phyloP scores from a whole-genome alignment of 2,113 vertebrate species.

The Notiomystis cincta region DNA sequence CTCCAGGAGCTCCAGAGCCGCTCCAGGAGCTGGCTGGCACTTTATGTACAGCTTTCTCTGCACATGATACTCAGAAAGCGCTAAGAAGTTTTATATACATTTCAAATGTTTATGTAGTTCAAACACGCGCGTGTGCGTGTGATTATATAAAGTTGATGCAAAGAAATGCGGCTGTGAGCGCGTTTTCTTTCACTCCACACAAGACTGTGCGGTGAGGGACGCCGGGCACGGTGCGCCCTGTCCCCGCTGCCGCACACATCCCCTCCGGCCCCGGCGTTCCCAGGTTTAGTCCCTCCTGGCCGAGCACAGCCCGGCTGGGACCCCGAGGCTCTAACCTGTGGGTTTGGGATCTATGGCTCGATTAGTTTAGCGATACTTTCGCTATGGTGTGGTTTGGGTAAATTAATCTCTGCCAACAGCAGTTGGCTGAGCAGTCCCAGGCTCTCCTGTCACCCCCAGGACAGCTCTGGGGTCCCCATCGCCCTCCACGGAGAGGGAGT shows the following conservation, averaged over 20 bases:
- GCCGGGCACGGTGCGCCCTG: neutral
- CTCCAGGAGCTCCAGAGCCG: neutral
- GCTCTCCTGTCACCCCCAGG: too few species aligned
- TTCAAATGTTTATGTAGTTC: neutral
- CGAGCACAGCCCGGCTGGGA: neutral
- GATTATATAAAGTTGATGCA: fast-evolving
- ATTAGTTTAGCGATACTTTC: neutral
- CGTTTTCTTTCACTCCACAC: fast-evolving
- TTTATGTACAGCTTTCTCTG: neutral
- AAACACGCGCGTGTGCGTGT: too few species aligned
- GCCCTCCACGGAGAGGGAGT: neutral
- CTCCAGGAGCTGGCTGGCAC: neutral
- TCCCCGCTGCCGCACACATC: neutral
- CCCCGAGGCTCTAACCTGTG: neutral
- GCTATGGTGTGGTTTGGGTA: fast-evolving
- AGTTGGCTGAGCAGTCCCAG: too few species aligned
- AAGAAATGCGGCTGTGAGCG: neutral
- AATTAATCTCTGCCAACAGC: too few species aligned
- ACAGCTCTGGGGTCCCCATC: neutral
- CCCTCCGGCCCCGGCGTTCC: neutral
- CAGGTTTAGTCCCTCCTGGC: neutral
- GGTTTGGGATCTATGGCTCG: fast-evolving
- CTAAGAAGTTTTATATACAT: fast-evolving
- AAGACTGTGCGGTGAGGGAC: neutral
- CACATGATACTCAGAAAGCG: fast-evolving